Base-by-base conservation (phyloP, 1,140 invertebrate genomes). In the Oreohelix idahoensis region DNA sequence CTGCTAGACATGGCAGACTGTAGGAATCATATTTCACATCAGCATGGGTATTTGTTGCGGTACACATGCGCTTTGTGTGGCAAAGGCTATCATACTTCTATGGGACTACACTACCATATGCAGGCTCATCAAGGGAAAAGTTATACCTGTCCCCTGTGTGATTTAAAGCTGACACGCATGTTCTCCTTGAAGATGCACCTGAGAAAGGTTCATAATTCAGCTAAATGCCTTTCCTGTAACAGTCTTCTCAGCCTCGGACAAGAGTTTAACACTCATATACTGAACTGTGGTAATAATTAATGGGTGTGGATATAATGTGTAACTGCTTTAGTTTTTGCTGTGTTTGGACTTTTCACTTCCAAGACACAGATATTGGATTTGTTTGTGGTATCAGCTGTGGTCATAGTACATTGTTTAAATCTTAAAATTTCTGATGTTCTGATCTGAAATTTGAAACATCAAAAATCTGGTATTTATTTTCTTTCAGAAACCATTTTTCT, bases 21-120 rank as follows among this genome's bases (percentile, higher is more conserved):
- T 10, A 71, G 38, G 38, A 71, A 39, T 71, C 69, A 39, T 29
- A 76, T 39, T 49, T 1, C 42, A 42, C 5, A 76, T 1, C 74
- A 42, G 5, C 36, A 76, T 32, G 53, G 53, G 4, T 15, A 58
- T 78, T n/a, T 78, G 36, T 39, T 79, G 78, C 53, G 10, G 13
- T 79, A 51, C 63, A 69, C 38, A 29, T 79, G 78, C 63, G 1
- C 78, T 42, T 45, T 79, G 58, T 79, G 78, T 79, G 78, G 78
- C 29, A 79, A 79, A 70, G 53, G 78, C 58, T 79, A 79, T 42
- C 36, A 45, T 17, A 69, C 45, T 11, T 29, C 53, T 39, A 58
- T 58, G 38, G 78, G 78, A 23, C 38, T 79, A 35, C 29, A 51
- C 20, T 58, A 58, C 23, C 78, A 79, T 32, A 79, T 79, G 63